phyloP scores from a whole-genome alignment of 2,888 invertebrate species.

The Odontomyia ornata region DNA sequence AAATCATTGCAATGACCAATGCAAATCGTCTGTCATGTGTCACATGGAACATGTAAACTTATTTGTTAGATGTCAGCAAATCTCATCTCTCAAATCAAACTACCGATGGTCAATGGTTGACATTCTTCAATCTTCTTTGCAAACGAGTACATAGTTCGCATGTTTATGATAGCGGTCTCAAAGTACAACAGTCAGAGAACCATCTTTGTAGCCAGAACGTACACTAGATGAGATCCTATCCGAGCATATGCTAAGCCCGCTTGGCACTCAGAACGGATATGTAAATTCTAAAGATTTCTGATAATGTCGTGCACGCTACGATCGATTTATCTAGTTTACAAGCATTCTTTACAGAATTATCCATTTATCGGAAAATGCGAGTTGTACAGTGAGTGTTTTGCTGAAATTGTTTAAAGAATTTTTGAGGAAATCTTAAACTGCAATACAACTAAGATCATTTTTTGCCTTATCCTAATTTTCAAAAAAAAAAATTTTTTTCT shows the following conservation, averaged over 20 bases:
- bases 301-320: constrained; percentile 48
- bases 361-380: neutral
- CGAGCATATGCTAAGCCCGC: neutral
- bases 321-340: constrained; percentile 48
- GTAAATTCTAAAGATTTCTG: constrained; percentile 47
- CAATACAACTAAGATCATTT: too few relatives aligned
- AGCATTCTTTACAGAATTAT: constrained; percentile 34
- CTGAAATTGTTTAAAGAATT: too few relatives aligned
- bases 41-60: constrained; percentile 48
- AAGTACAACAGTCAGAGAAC: neutral
- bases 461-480: too few relatives aligned
- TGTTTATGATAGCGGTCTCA: constrained; percentile 21
- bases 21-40: constrained; percentile 50
- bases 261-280: constrained; percentile 41
- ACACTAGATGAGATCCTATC: neutral
- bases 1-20: constrained; percentile 31
- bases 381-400: neutral
- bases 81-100: constrained; percentile 49
- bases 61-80: constrained; percentile 50
- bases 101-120: constrained; percentile 33
- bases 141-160: constrained; percentile 26
- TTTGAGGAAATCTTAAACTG: too few relatives aligned
- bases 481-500: too few relatives aligned
- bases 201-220: neutral
- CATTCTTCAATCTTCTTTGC: constrained; percentile 46